These are phyloP conservation scores for Pelagia noctiluca DNA, from an alignment of 30 jellyfish, hydroid and myxozoan species.

Conservation along the genomic window DNA sequence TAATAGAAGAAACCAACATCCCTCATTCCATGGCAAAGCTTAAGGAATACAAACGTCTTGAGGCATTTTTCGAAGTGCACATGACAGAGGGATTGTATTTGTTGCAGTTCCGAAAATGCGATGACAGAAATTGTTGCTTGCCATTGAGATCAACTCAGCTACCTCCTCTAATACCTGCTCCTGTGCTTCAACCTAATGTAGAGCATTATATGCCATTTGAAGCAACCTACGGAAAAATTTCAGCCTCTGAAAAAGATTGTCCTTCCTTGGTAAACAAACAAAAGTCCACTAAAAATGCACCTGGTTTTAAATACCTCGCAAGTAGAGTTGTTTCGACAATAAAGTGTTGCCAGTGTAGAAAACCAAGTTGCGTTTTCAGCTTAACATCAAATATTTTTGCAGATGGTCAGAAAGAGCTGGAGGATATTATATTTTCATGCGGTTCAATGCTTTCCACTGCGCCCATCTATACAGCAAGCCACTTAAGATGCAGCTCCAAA, in stretches of 20 bases:
- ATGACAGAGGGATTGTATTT: slow-evolving; percentile 30
- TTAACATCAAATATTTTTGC: not conserved
- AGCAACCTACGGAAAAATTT: slow-evolving; percentile 23
- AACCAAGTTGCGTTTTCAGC: not conserved
- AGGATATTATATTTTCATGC: not conserved
- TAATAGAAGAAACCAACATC: not conserved
- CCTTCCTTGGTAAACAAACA: too few relatives aligned
- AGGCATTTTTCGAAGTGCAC: slow-evolving; percentile 12
- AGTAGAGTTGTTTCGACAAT: not conserved
- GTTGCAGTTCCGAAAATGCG: slow-evolving; percentile 53
- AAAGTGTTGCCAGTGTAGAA: not conserved
- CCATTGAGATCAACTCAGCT: not conserved
- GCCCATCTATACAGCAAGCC: not conserved
- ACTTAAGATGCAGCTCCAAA: not conserved
- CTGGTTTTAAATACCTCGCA: not conserved
- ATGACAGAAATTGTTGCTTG: slow-evolving; percentile 33
- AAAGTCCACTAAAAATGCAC: too few relatives aligned
- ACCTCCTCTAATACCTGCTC: slow-evolving; percentile 60
- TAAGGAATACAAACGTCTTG: slow-evolving; percentile 19
- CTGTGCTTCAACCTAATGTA: slow-evolving; percentile 12
- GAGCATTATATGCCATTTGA: slow-evolving; percentile 28
- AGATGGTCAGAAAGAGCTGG: not conserved
- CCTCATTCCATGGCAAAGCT: slow-evolving; percentile 39
- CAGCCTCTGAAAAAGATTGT: slow-evolving; percentile 43
- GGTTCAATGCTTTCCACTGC: not conserved